phyloP scores from a whole-genome alignment of 2,113 vertebrate genomes.

The Hyperopisus bebe region DNA sequence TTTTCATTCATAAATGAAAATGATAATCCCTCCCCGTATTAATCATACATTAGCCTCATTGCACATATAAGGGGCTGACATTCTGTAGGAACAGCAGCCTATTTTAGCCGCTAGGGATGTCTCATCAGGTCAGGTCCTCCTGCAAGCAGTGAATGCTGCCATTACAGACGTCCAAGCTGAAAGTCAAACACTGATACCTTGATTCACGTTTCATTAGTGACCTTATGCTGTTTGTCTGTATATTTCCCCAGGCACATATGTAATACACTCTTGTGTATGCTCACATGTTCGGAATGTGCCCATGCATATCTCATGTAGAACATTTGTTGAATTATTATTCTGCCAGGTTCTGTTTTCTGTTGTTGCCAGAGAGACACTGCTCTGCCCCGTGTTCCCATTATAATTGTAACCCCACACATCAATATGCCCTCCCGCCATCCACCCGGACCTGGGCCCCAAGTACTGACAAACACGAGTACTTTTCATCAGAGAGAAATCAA shows the following conservation, averaged over 20 bases:
- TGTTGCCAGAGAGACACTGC: neutral
- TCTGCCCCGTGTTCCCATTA: neutral
- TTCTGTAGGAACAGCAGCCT: slow-evolving; percentile 29
- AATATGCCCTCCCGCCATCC: neutral
- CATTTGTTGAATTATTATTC: neutral
- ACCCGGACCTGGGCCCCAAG: neutral
- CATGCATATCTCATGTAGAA: neutral
- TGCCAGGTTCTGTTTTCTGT: neutral
- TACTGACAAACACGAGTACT: neutral
- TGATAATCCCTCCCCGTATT: slow-evolving; percentile 36
- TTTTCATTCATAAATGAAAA: slow-evolving; percentile 24
- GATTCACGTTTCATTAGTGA: neutral
- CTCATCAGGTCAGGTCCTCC: neutral
- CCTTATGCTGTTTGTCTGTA: neutral
- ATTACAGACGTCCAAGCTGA: neutral
- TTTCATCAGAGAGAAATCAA: neutral
- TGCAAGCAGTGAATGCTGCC: neutral
- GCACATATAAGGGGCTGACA: slow-evolving; percentile 36
- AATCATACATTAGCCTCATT: slow-evolving; percentile 24
- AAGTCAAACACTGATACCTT: neutral
- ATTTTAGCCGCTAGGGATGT: neutral
- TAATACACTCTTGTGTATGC: neutral
- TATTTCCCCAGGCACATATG: neutral
- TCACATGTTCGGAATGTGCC: neutral
- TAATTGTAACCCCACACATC: neutral